These are phyloP conservation scores for Steinernema carpocapsae DNA, from an alignment of 2,888 invertebrate species.

Conservation along the genomic window DNA sequence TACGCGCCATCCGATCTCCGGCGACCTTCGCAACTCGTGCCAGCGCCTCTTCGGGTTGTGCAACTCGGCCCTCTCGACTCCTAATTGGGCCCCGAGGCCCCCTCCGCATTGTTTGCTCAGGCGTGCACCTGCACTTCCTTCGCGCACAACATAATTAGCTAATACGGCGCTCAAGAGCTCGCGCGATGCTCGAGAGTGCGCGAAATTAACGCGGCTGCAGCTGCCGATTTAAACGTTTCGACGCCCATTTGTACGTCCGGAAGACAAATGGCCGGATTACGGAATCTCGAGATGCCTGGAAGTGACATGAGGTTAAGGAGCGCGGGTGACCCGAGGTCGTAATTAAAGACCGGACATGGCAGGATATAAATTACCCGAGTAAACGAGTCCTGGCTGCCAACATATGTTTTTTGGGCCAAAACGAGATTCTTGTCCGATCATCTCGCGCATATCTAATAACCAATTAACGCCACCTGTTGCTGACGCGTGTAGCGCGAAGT, in stretches of 20 bases:
- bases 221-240: slow-evolving; percentile 29
- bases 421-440: neutral
- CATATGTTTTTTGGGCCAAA: slow-evolving; percentile 26
- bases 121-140: slow-evolving; percentile 34
- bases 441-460: slow-evolving; percentile 31
- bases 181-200: slow-evolving; percentile 4
- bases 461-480: slow-evolving; percentile 33
- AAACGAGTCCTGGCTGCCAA: slow-evolving; percentile 26
- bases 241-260: neutral
- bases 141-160: slow-evolving; percentile 32
- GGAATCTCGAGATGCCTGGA: neutral
- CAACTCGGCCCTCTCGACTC: slow-evolving; percentile 9
- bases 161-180: slow-evolving; percentile 18
- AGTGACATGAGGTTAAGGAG: neutral
- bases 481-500: neutral
- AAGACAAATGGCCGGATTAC: slow-evolving; percentile 1
- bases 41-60: slow-evolving; percentile 30
- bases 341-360: slow-evolving; percentile 22
- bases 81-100: slow-evolving; percentile 32
- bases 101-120: slow-evolving; percentile 25
- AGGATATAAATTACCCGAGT: slow-evolving; percentile 30
- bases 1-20: slow-evolving; percentile 24
- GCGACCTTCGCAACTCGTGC: slow-evolving; percentile 22
- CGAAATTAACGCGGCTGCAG: slow-evolving; percentile 18
- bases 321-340: neutral